Conservation (phyloP, 2,797 vertebrate genomes). For the Rhynchonycteris naso region DNA sequence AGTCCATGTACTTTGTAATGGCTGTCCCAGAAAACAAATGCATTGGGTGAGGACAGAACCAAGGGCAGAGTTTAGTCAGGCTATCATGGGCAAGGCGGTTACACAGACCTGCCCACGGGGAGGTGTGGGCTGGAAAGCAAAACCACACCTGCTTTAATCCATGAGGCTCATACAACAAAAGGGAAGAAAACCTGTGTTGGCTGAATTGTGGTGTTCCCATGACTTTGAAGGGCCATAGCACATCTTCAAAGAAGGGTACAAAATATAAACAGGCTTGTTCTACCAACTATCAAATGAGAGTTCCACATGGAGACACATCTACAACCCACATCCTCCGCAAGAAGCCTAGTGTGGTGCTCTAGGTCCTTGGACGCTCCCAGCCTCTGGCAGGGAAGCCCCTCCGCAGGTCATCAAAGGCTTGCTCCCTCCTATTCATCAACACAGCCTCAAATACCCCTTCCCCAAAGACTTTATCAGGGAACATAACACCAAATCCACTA, state of each 20-base stretch:
- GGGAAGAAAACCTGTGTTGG: rapidly evolving
- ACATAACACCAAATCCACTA: too few species aligned
- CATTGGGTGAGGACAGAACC: rapidly evolving
- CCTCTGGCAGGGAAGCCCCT: not conserved
- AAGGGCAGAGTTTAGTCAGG: not conserved
- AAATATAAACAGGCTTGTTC: rapidly evolving
- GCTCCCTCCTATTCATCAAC: not conserved
- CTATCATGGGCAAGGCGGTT: too few species aligned
- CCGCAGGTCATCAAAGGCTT: not conserved
- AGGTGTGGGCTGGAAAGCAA: too few species aligned
- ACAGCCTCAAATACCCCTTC: not conserved
- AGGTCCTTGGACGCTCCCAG: not conserved
- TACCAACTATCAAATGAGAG: not conserved
- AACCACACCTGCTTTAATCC: rapidly evolving
- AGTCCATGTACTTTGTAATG: rapidly evolving
- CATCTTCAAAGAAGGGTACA: too few species aligned
- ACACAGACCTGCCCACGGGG: not conserved
- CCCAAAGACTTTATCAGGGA: not conserved
- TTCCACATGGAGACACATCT: not conserved
- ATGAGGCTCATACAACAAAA: rapidly evolving
- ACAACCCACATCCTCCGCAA: rapidly evolving
- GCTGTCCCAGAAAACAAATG: rapidly evolving
- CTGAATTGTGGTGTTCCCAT: rapidly evolving
- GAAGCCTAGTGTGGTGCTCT: rapidly evolving
- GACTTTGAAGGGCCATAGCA: not conserved